Percentiles rank a stretch among this genome's conserved stretches.
These are phyloP conservation scores for Ramazzottius varieornatus DNA, from an alignment of 2,888 invertebrate genomes.

Conservation along the genomic window DNA sequence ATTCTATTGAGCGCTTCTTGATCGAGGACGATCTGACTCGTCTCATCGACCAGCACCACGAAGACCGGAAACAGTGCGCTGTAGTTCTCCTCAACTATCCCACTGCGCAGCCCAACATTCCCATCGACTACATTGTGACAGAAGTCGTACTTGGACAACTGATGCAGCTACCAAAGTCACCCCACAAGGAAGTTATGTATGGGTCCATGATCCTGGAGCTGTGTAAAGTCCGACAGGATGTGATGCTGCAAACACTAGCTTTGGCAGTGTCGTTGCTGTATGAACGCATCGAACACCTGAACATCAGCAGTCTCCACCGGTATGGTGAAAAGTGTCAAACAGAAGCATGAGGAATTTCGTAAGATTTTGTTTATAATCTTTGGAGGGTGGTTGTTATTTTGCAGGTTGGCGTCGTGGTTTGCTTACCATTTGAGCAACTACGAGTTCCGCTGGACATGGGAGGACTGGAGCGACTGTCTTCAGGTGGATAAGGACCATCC, in stretches of 20 bases:
- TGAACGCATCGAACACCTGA: conserved; percentile 84
- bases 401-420: conserved; percentile 82
- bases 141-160: conserved; percentile 75
- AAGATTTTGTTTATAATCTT: conserved; percentile 3
- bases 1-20: conserved; percentile 84
- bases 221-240: conserved; percentile 80
- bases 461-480: conserved; percentile 70
- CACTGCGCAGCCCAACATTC: conserved; percentile 55
- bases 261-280: conserved; percentile 93
- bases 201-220: conserved; percentile 83
- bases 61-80: conserved; percentile 44
- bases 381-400: conserved; percentile 12
- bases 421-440: conserved; percentile 94
- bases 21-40: conserved; percentile 90
- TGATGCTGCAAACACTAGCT: conserved; percentile 72
- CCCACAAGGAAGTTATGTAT: conserved; percentile 68
- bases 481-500: conserved; percentile 61
- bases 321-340: conserved; percentile 19
- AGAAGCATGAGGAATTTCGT: conserved; percentile 9
- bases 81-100: conserved; percentile 69
- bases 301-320: conserved; percentile 78
- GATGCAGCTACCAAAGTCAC: conserved; percentile 65
- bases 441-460: conserved; percentile 97
- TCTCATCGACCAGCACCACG: conserved; percentile 58
- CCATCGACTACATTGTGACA: conserved; percentile 86